Conservation (phyloP, 2,113 vertebrate species). For the Pluvianellus socialis region DNA sequence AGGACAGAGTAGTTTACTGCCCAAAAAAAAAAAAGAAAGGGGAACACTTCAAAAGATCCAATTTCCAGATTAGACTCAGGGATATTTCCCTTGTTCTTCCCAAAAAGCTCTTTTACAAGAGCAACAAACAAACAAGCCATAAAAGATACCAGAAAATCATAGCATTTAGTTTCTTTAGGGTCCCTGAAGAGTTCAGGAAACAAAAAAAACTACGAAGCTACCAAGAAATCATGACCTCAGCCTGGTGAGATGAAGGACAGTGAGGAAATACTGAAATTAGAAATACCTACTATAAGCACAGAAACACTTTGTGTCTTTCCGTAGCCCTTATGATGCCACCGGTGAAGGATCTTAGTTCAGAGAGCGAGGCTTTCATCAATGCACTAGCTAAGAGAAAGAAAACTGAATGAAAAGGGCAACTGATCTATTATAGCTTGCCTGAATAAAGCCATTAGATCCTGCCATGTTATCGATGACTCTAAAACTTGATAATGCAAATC, state of each 20-base stretch:
- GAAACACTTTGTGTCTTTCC: neutral
- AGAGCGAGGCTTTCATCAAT: neutral
- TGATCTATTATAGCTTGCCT: neutral
- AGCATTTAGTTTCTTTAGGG: neutral
- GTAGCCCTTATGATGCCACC: neutral
- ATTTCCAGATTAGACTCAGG: neutral
- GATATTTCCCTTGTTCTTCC: neutral
- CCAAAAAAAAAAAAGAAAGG: neutral
- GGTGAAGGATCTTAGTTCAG: neutral
- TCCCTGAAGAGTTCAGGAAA: neutral
- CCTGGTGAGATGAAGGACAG: neutral
- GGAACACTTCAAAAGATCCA: neutral
- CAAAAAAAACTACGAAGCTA: neutral
- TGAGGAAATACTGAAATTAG: neutral
- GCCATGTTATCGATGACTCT: neutral
- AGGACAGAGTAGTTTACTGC: neutral
- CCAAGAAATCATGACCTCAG: neutral
- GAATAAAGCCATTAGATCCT: neutral
- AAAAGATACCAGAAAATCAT: neutral
- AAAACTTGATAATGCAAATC: neutral
- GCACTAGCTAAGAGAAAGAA: neutral
- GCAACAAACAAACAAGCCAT: neutral
- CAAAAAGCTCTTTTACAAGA: neutral
- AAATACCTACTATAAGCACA: neutral
- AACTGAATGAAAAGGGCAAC: neutral